Conservation (phyloP, 2,797 vertebrate species). For the Pseudomugil gertrudae region DNA sequence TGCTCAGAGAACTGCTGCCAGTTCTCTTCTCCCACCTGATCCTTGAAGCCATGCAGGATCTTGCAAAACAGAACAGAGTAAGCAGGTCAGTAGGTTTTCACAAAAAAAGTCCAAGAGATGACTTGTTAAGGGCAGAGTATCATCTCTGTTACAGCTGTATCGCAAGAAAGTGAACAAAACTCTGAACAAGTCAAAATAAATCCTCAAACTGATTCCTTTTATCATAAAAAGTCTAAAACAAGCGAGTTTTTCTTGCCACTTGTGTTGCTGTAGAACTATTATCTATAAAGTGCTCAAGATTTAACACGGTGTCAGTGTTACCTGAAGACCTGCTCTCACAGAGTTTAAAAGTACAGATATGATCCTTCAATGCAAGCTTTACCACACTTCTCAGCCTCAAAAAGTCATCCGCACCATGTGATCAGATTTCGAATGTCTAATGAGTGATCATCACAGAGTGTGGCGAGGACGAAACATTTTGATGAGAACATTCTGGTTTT, state of each 20-base stretch:
- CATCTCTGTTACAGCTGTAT: too few relatives aligned
- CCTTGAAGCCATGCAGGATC: slow-evolving; percentile 97
- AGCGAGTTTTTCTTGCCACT: too few relatives aligned
- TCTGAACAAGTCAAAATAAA: too few relatives aligned
- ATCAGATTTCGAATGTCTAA: slow-evolving; percentile 79
- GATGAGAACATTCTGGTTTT: background rate
- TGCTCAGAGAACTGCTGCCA: slow-evolving; percentile 98
- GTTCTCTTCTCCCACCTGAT: slow-evolving; percentile 95
- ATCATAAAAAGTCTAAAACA: too few relatives aligned
- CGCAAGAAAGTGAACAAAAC: too few relatives aligned
- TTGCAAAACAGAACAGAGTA: slow-evolving; percentile 40
- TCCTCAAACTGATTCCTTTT: too few relatives aligned
- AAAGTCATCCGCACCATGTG: slow-evolving; percentile 49
- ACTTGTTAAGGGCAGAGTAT: too few relatives aligned
- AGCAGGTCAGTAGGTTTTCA: background rate
- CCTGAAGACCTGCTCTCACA: too few relatives aligned
- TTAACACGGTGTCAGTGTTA: too few relatives aligned
- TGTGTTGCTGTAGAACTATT: too few relatives aligned
- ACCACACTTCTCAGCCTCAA: slow-evolving; percentile 64
- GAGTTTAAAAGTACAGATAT: too few relatives aligned
- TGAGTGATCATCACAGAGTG: slow-evolving; percentile 63
- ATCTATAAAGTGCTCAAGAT: too few relatives aligned
- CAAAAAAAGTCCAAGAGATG: background rate
- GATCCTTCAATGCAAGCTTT: background rate
- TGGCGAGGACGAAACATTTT: slow-evolving; percentile 8